phyloP scores from a whole-genome alignment of 2,888 invertebrate genomes.

The Brachypalpus laphriformis region DNA sequence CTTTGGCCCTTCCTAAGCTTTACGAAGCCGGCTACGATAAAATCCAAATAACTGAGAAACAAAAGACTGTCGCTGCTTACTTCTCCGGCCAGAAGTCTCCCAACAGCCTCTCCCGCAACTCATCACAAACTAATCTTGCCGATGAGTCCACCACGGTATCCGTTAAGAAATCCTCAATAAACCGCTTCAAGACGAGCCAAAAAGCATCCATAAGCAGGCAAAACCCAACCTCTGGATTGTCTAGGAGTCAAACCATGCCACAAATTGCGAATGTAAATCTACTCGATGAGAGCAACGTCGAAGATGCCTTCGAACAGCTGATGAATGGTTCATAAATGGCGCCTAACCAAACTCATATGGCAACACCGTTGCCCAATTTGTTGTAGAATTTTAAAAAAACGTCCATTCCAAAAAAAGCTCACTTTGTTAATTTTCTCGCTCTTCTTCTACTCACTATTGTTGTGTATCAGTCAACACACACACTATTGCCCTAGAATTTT shows the following conservation, averaged over 20 bases:
- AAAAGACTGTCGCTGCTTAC: conserved; percentile 89
- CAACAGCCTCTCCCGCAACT: conserved; percentile 77
- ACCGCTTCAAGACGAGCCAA: conserved; percentile 84
- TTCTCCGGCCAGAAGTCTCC: conserved; percentile 85
- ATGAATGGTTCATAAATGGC: conserved; percentile 85
- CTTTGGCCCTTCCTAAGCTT: conserved; percentile 89
- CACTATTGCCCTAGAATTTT: conserved; percentile 72
- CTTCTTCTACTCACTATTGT: conserved; percentile 38
- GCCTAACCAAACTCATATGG: neutral
- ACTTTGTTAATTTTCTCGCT: conserved; percentile 58
- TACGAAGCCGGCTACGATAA: conserved; percentile 90
- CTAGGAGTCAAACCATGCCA: conserved; percentile 91
- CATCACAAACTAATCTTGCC: conserved; percentile 76
- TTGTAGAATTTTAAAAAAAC: conserved; percentile 53
- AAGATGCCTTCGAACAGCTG: conserved; percentile 94
- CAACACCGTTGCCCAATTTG: conserved; percentile 25
- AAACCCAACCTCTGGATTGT: conserved; percentile 84
- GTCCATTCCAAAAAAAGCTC: conserved; percentile 62
- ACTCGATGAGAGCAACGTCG: conserved; percentile 92
- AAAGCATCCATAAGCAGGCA: conserved; percentile 83
- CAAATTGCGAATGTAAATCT: conserved; percentile 87
- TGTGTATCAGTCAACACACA: conserved; percentile 12
- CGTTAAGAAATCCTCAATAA: conserved; percentile 80
- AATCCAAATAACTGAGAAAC: conserved; percentile 88
- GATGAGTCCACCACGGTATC: conserved; percentile 51